Percentiles rank a stretch among this genome's conserved stretches.
Evolutionary conservation across 2,797 vertebrate genomes (phyloP).

Genomic region (Sebastes variabilis): DNA sequence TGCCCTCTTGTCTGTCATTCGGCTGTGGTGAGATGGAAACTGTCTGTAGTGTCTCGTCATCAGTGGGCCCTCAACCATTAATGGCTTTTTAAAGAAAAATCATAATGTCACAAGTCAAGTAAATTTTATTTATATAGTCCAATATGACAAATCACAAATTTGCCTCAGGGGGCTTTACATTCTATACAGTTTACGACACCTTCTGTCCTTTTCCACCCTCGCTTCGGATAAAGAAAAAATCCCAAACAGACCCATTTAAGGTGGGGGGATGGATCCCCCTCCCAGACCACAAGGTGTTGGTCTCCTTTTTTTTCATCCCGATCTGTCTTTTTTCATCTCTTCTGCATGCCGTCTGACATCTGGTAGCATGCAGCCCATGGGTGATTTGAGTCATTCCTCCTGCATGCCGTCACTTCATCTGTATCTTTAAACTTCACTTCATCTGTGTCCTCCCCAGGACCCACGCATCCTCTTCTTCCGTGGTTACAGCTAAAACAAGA

Average conservation of each 20-base stretch:
- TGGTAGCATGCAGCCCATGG: constrained; percentile 53
- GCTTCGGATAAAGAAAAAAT: background rate
- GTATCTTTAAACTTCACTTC: constrained; percentile 42
- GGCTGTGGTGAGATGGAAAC: constrained; percentile 42
- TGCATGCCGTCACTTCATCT: constrained; percentile 58
- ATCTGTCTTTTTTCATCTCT: constrained; percentile 11
- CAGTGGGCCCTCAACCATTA: constrained; percentile 3
- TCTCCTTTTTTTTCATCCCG: background rate
- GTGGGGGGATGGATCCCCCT: background rate
- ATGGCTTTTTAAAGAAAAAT: background rate
- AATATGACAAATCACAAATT: background rate
- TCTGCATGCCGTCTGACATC: constrained; percentile 53
- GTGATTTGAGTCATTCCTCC: constrained; percentile 25
- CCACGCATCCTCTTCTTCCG: constrained; percentile 84
- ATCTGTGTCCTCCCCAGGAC: constrained; percentile 79
- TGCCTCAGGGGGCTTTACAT: background rate
- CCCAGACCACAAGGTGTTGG: background rate
- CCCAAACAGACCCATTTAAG: background rate
- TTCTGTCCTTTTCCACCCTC: background rate
- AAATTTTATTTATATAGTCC: background rate
- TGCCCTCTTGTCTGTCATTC: constrained; percentile 37
- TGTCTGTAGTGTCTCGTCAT: constrained; percentile 13
- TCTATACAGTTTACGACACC: background rate
- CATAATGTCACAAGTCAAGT: background rate
- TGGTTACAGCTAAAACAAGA: constrained; percentile 84